Base-by-base conservation (phyloP, 2,113 vertebrate species). In the Rhea pennata region DNA sequence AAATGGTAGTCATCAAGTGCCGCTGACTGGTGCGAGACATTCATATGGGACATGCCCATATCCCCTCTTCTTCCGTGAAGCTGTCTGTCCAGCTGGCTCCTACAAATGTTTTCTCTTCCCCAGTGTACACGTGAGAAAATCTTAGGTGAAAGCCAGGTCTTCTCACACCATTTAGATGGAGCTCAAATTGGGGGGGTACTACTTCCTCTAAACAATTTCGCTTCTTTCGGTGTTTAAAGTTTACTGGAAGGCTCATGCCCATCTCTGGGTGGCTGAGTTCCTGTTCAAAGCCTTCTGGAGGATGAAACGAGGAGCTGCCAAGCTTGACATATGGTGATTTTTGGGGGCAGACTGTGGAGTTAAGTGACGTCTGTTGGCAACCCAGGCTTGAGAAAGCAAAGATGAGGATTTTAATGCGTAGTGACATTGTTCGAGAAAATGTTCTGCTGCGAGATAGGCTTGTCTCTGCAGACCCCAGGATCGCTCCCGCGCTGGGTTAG, bases 311-410 rank as follows among this genome's bases (percentile, higher is more conserved):
- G 56, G 39, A 14, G 39, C 50, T 89, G 86, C 91, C 84, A 91
- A 65, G 56, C 39, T 64, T 87, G 77, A 84, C 84, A 91, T 84
- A 87, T 27, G 78, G 83, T 89, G 87, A 50, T 89, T 91, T 89
- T 83, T 5, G 13, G 87, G 87, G 89, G 66, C 80, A 93, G 81
- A 40, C 87, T 82, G 87, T 0, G 0, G 74, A 0, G 0, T 72
- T 93, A 56, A 12, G 78, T 59, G 87, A 46, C 73, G 74, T 46
- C 87, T 95, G 75, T 82, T 92, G 94, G 74, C 94, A 95, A 10
- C 27, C 16, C 19, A 51, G 48, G 36, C 66, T 72, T 0, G 23
- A 44, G 77, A 83, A 90, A 58, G 72, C 64, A 53, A 44, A 78
- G 72, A 66, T 79, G 85, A 58, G 29, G 62, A 82, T 89, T 93